Percentiles rank a stretch among this genome's conserved stretches.
Conservation (phyloP, 2,113 vertebrate species). For the Solea senegalensis region DNA sequence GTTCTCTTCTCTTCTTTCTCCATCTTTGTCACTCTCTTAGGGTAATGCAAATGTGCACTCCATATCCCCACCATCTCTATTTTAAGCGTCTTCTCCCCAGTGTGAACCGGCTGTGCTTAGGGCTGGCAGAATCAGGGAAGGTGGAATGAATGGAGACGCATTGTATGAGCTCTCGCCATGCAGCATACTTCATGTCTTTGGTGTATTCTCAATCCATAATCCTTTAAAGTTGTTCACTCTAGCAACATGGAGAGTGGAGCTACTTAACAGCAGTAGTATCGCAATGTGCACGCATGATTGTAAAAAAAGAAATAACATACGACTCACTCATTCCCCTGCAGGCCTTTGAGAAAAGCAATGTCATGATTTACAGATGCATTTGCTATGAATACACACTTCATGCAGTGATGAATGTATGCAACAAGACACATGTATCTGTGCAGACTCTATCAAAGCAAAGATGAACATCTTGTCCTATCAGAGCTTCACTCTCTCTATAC, state of each 20-base stretch:
- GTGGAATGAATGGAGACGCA: slow-evolving; percentile 63
- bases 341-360: slow-evolving; percentile 38
- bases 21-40: slow-evolving; percentile 64
- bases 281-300: slow-evolving; percentile 31
- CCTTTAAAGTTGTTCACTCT: slow-evolving; percentile 53
- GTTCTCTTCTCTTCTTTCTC: slow-evolving; percentile 58
- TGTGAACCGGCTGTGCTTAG: slow-evolving; percentile 48
- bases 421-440: slow-evolving; percentile 18
- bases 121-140: slow-evolving; percentile 62
- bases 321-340: slow-evolving; percentile 28
- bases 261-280: slow-evolving; percentile 21
- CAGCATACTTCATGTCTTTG: slow-evolving; percentile 26
- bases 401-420: slow-evolving; percentile 25
- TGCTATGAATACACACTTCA: slow-evolving; percentile 51
- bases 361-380: slow-evolving; percentile 38
- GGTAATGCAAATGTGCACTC: slow-evolving; percentile 65
- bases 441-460: slow-evolving; percentile 5
- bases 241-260: slow-evolving; percentile 28
- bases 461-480: background rate
- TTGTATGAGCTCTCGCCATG: slow-evolving; percentile 28
- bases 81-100: slow-evolving; percentile 67
- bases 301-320: slow-evolving; percentile 33
- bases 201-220: slow-evolving; percentile 39
- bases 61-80: slow-evolving; percentile 60
- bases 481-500: background rate